A percentile compares a stretch with the other conserved stretches of the same genome.
phyloP scores from a whole-genome alignment of 2,113 vertebrate genomes.

The Triplophysa siluroides region DNA sequence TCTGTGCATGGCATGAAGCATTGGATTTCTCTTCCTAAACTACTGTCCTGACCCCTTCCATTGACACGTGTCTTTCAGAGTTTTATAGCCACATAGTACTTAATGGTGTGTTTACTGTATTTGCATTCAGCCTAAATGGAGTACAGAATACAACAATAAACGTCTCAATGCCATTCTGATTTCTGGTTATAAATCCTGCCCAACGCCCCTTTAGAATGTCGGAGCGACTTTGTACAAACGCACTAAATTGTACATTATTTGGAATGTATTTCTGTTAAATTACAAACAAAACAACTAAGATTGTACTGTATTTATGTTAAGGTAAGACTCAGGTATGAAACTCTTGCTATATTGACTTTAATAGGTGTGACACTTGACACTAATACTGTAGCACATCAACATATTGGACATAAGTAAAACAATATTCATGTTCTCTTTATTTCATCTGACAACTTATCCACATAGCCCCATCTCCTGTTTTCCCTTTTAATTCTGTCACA shows the following conservation, averaged over 20 bases:
- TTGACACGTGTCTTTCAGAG: constrained; percentile 66
- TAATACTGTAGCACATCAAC: no score
- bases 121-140: constrained; percentile 94
- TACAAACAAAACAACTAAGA: not conserved
- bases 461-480: no score
- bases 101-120: constrained; percentile 91
- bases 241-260: not conserved
- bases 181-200: not conserved
- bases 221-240: not conserved
- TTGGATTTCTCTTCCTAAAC: constrained; percentile 68
- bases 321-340: no score
- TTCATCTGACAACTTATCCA: no score
- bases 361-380: no score
- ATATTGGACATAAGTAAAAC: no score
- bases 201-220: not conserved
- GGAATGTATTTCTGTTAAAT: not conserved
- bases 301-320: not conserved
- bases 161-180: constrained; percentile 68
- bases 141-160: constrained; percentile 88
- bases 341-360: no score
- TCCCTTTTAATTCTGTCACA: no score
- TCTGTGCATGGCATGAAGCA: constrained; percentile 74
- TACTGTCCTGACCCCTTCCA: constrained; percentile 71
- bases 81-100: constrained; percentile 81
- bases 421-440: no score